Percentiles rank a stretch among this genome's conserved stretches.
These are phyloP conservation scores for Planiliza haematocheilus DNA, from an alignment of 2,113 vertebrate genomes.

Conservation along the genomic window DNA sequence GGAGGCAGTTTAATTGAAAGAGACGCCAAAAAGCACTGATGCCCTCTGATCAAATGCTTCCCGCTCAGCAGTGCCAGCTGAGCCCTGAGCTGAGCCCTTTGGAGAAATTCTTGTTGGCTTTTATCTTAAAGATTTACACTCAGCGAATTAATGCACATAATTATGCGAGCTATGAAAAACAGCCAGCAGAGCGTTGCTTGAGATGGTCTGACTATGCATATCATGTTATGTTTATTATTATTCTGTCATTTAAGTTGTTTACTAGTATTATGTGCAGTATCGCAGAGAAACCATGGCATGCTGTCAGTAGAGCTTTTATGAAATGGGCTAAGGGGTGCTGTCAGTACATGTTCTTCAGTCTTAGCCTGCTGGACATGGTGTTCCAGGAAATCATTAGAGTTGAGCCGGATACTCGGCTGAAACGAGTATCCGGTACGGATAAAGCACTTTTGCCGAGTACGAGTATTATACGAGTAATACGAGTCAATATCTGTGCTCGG, in stretches of 20 bases:
- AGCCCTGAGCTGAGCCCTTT: not conserved
- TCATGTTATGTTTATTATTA: not conserved
- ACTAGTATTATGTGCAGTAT: not conserved
- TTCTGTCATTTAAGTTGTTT: too few species aligned
- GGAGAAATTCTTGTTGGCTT: not conserved
- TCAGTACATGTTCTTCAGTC: not conserved
- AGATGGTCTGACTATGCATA: slow-evolving; percentile 3
- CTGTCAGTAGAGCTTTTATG: too few species aligned
- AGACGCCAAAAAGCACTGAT: slow-evolving; percentile 33
- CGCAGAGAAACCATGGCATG: not conserved
- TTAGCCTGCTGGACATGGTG: not conserved
- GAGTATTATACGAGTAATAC: too few species aligned
- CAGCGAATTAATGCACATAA: slow-evolving; percentile 14
- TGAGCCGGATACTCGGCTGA: too few species aligned
- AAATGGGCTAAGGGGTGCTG: too few species aligned
- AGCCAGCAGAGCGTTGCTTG: not conserved
- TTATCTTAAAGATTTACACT: slow-evolving; percentile 16
- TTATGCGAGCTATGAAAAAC: slow-evolving; percentile 3
- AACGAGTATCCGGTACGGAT: too few species aligned
- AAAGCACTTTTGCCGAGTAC: too few species aligned
- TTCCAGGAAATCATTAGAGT: too few species aligned
- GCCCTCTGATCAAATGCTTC: slow-evolving; percentile 44
- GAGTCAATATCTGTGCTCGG: too few species aligned
- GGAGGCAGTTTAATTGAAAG: slow-evolving; percentile 37
- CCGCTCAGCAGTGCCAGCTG: slow-evolving; percentile 24